Evolutionary conservation across 2,888 invertebrate genomes (phyloP), one percentile per base, ranked within the genome.

Genomic region (Acronicta alni): DNA sequence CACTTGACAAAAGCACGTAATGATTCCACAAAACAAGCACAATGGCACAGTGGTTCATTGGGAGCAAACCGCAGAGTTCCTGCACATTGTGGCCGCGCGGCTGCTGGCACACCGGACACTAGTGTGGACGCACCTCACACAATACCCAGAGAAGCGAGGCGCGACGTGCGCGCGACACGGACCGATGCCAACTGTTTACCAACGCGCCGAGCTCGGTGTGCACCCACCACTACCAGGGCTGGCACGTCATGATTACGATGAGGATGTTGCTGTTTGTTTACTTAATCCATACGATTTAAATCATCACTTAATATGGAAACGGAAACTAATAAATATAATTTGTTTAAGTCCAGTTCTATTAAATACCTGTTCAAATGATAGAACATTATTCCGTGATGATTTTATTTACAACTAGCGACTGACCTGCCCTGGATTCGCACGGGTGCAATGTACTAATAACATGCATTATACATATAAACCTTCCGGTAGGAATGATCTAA

Each of bases 21-120:
- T 71, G 67, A 77, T 77, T 75, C 67, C 80, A 82, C 75, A 77
- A 70, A 75, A 81, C 75, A 79, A 70, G 67, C 77, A 74, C 74
- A 72, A 67, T 72, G 53, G 58, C 42, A 65, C 49, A 58, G 66
- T 30, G 60, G 81, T 82, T 82, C 81, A 85, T 79, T 77, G 76
- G 68, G 72, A 81, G 77, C 81, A 82, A 78, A 88, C 83, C 86
- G 87, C 88, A 84, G 75, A 91, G 88, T 89, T 92, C 91, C 90
- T 91, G 90, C 83, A 80, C 83, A 87, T 90, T 92, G 90, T 92
- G 78, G 66, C 62, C 68, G 77, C 52, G 58, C 59, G 52, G 32
- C 39, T 60, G 53, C 52, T 57, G 46, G 53, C 56, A 62, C 65
- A 58, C 53, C 57, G 61, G 60, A 52, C 54, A 59, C 60, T 46